These are phyloP conservation scores for Acanthosoma haemorrhoidale DNA, from an alignment of 2,888 invertebrate genomes.

Conservation along the genomic window DNA sequence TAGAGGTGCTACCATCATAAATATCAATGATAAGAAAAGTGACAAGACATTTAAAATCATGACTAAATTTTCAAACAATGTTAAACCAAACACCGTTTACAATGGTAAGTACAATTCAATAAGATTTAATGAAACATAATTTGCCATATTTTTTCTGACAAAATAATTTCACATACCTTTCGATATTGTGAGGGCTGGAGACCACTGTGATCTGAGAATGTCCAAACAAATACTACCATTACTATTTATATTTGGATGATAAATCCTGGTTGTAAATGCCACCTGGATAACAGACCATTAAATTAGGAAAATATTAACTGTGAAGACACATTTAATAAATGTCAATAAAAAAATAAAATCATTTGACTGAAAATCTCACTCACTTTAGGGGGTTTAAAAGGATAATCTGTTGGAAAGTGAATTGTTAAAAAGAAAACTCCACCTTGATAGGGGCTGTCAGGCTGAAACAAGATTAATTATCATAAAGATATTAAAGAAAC, in stretches of 20 bases:
- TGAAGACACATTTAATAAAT: not conserved
- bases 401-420: slow-evolving; percentile 99
- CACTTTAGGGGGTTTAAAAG: slow-evolving; percentile 99
- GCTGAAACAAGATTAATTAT: slow-evolving; percentile 68
- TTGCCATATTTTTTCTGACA: no score
- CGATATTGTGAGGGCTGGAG: slow-evolving; percentile 99
- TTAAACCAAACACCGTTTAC: no score
- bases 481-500: no score
- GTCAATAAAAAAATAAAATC: not conserved
- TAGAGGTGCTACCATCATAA: no score
- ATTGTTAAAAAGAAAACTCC: slow-evolving; percentile 99
- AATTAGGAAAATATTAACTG: slow-evolving; percentile 18
- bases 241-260: slow-evolving; percentile 99
- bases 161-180: slow-evolving; percentile 65
- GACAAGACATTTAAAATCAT: no score
- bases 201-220: slow-evolving; percentile 99
- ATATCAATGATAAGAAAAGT: no score
- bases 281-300: slow-evolving; percentile 53
- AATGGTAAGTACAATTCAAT: no score
- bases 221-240: slow-evolving; percentile 99
- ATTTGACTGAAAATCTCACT: slow-evolving; percentile 34
- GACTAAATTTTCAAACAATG: no score
- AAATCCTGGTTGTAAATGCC: slow-evolving; percentile 99
- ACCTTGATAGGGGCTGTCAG: slow-evolving; percentile 99
- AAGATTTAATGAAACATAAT: no score